phyloP scores from a whole-genome alignment of 2,888 invertebrate genomes.

The Rhagium mordax region DNA sequence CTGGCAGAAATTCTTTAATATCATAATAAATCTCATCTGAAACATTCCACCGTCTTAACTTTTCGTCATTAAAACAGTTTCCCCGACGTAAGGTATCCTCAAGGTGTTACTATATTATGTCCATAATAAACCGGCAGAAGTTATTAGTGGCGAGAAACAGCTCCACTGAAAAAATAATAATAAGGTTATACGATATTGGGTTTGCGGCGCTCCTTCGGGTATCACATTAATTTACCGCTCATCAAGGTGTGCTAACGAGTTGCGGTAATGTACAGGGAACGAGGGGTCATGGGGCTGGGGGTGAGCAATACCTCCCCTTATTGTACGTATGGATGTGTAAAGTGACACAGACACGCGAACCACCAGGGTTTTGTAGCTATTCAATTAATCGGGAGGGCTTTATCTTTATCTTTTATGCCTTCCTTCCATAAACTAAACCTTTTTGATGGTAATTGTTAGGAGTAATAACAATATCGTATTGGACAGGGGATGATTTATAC shows the following conservation, averaged over 20 bases:
- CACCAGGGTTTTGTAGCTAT: conserved; percentile 5
- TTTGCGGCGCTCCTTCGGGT: conserved; percentile 31
- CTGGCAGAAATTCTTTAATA: conserved; percentile 19
- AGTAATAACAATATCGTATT: neutral
- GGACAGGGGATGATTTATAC: neutral
- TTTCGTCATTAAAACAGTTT: conserved; percentile 27
- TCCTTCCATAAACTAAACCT: neutral
- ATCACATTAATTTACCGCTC: conserved; percentile 31
- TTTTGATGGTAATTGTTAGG: neutral
- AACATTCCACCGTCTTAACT: conserved; percentile 22
- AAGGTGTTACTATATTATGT: conserved; percentile 22
- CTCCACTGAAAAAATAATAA: conserved; percentile 26
- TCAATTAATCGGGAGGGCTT: conserved; percentile 19
- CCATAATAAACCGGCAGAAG: conserved; percentile 25
- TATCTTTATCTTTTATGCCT: conserved; percentile 9
- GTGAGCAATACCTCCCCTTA: conserved; percentile 20
- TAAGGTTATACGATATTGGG: conserved; percentile 30
- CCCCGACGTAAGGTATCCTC: conserved; percentile 18
- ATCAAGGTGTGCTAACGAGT: conserved; percentile 35
- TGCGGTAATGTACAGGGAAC: conserved; percentile 16
- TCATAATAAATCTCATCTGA: conserved; percentile 21
- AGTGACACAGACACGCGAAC: conserved; percentile 27
- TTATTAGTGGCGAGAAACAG: conserved; percentile 20
- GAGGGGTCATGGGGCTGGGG: conserved; percentile 6
- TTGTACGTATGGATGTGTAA: conserved; percentile 26